These are phyloP conservation scores for Agrilus mali DNA, from an alignment of 2,888 invertebrate species.

Conservation along the genomic window DNA sequence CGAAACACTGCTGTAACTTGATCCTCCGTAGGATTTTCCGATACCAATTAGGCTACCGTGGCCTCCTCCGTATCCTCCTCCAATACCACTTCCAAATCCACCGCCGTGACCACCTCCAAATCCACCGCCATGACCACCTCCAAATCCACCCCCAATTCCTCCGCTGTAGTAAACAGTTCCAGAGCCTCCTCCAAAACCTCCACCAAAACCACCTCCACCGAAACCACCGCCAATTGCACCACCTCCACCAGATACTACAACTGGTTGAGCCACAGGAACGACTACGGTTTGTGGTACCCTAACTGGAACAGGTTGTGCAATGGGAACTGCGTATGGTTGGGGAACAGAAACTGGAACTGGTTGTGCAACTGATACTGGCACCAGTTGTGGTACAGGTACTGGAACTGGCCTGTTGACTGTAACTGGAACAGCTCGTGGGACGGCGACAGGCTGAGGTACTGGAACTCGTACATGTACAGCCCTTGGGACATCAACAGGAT, in stretches of 20 bases:
- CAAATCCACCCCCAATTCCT: slow-evolving; percentile 1
- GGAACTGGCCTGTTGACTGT: slow-evolving; percentile 24
- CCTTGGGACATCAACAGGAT: too few relatives aligned
- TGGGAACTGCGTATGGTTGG: slow-evolving; percentile 27
- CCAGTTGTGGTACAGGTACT: slow-evolving; percentile 15
- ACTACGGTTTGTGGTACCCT: slow-evolving; percentile 23
- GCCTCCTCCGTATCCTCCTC: neutral
- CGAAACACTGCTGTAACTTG: slow-evolving; percentile 4
- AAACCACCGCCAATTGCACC: slow-evolving; percentile 6
- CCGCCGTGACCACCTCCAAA: slow-evolving; percentile 3
- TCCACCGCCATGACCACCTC: neutral
- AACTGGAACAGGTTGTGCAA: slow-evolving; percentile 28
- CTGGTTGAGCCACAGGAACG: slow-evolving; percentile 20
- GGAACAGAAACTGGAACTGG: slow-evolving; percentile 16
- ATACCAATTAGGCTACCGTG: neutral
- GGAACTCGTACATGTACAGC: slow-evolving; percentile 17
- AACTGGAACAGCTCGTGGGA: slow-evolving; percentile 19
- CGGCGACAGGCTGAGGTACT: slow-evolving; percentile 19
- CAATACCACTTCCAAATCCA: slow-evolving; percentile 12
- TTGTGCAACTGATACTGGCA: slow-evolving; percentile 19
- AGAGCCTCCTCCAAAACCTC: slow-evolving; percentile 1
- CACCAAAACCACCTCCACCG: slow-evolving; percentile 1
- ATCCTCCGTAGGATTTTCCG: neutral
- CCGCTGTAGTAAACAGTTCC: neutral
- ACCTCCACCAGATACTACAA: slow-evolving; percentile 18